These are phyloP conservation scores for Cremastinae sp. DNA, from an alignment of 2,888 invertebrate genomes.

Conservation along the genomic window DNA sequence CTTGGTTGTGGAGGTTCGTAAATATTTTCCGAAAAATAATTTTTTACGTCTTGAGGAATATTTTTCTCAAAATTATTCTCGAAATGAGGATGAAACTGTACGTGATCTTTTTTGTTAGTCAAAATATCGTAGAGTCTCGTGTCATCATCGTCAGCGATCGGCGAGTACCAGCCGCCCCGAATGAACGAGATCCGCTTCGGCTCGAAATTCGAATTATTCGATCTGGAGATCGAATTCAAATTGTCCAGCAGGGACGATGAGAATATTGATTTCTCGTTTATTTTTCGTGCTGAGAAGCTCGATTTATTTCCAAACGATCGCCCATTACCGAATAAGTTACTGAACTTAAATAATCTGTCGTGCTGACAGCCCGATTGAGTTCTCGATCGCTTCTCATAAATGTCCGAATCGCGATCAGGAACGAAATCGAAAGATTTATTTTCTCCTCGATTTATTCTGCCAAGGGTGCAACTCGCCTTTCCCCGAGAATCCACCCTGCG, in stretches of 20 bases:
- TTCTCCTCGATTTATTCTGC: slow-evolving; percentile 76
- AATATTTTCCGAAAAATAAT: no score
- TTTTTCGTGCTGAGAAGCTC: no score
- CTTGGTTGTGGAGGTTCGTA: not conserved
- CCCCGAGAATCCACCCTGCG: slow-evolving; percentile 83
- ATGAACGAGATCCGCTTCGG: slow-evolving; percentile 42
- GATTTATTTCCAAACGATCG: not conserved
- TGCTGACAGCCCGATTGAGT: slow-evolving; percentile 50
- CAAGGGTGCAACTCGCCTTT: slow-evolving; percentile 84
- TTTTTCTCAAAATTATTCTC: not conserved
- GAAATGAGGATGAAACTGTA: no score
- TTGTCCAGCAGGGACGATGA: not conserved
- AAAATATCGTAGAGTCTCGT: slow-evolving; percentile 53
- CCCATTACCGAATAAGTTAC: slow-evolving; percentile 23
- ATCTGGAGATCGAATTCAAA: slow-evolving; percentile 15
- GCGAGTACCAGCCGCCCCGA: slow-evolving; percentile 55
- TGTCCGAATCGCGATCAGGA: slow-evolving; percentile 84
- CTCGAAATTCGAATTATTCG: not conserved
- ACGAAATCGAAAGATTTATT: no score
- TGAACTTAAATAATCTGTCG: slow-evolving; percentile 46
- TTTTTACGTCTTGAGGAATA: not conserved
- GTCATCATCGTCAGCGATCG: slow-evolving; percentile 52
- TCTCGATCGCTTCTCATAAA: slow-evolving; percentile 80
- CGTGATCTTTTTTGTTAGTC: slow-evolving; percentile 29
- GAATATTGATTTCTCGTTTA: no score